Evolutionary conservation across 2,797 vertebrate genomes (phyloP).

Genomic region (Miichthys miiuy): DNA sequence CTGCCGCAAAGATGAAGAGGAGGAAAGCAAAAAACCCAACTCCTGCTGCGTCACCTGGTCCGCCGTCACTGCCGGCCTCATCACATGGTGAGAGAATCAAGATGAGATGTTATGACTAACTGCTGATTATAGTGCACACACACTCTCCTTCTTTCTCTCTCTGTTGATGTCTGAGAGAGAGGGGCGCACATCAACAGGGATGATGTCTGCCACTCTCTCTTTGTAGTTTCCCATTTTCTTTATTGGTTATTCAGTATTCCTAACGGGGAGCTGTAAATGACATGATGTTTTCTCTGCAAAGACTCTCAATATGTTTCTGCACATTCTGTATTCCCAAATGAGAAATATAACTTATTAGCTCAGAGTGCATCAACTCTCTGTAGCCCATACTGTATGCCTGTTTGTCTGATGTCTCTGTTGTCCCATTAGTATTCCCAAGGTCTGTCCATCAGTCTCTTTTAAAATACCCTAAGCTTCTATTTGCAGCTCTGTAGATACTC

Average conservation of each 20-base stretch:
- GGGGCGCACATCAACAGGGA: too few relatives aligned
- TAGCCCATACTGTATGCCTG: conserved; percentile 11
- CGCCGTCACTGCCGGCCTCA: conserved; percentile 89
- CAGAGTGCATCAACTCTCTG: not conserved
- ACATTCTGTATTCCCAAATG: not conserved
- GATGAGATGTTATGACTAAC: conserved; percentile 16
- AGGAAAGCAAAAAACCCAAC: conserved; percentile 87
- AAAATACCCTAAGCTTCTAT: conserved; percentile 8
- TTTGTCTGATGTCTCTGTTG: conserved; percentile 21
- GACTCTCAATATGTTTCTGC: not conserved
- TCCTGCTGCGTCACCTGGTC: conserved; percentile 95
- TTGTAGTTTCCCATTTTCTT: conserved; percentile 7
- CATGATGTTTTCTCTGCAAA: conserved; percentile 7
- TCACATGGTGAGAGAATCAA: conserved; percentile 90
- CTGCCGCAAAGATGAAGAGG: conserved; percentile 85
- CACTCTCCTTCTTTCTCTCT: not conserved
- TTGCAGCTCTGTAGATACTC: conserved; percentile 19
- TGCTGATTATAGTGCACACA: conserved; percentile 18
- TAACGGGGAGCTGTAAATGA: not conserved
- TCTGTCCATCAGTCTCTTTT: conserved; percentile 12
- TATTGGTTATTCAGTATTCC: conserved; percentile 42
- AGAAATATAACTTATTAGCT: conserved; percentile 20
- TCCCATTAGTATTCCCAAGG: conserved; percentile 30
- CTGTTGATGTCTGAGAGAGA: not conserved
- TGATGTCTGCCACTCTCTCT: conserved; percentile 12